Base-by-base conservation (phyloP, 1,140 invertebrate genomes). In the Microvelia longipes region DNA sequence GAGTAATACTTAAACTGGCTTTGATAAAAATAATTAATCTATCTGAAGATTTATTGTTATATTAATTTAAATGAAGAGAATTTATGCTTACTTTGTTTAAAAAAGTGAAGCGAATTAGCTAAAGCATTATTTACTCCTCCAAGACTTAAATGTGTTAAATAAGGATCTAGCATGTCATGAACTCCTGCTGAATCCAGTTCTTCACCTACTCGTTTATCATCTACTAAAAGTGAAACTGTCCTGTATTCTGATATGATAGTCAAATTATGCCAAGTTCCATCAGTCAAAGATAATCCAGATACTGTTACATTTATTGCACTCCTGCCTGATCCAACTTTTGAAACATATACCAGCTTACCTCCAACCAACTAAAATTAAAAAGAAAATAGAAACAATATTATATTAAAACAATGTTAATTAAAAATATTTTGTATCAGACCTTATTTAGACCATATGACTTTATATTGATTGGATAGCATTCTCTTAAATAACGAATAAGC, bases 121-220 rank as follows among this genome's bases (percentile, higher is more conserved):
- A 64, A 64, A 26, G 15, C 11, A 24, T 15, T 24, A 14, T 83
- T 82, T 0, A 85, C 83, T 24, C 91, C 92, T 28, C 93, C 93
- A 64, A 95, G 76, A 0, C 86, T 87, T 1, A 96, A 76, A 2
- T 85, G 82, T 0, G 91, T 91, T 11, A 96, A 79, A 76, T 94
- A 94, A 1, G 93, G 92, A 80, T 95, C 93, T 11, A 95, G 81
- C 77, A 95, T 94, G 76, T 96, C 92, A 76, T 96, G 93, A 0
- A 93, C 89, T 14, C 90, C 88, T 15, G 86, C 87, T 1, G 87
- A 83, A 76, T 94, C 91, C 1, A 95, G 80, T 76, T 93, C 91
- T 74, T 94, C 92, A 0, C 91, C 92, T 0, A 88, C 83, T 69
- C 84, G 80, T n/a, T 78, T 75, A 26, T 81, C 85, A 77, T 94